A percentile compares a stretch with the other conserved stretches of the same genome.
phyloP scores from a whole-genome alignment of 2,888 invertebrate genomes.

The Galerucella nymphaeae region DNA sequence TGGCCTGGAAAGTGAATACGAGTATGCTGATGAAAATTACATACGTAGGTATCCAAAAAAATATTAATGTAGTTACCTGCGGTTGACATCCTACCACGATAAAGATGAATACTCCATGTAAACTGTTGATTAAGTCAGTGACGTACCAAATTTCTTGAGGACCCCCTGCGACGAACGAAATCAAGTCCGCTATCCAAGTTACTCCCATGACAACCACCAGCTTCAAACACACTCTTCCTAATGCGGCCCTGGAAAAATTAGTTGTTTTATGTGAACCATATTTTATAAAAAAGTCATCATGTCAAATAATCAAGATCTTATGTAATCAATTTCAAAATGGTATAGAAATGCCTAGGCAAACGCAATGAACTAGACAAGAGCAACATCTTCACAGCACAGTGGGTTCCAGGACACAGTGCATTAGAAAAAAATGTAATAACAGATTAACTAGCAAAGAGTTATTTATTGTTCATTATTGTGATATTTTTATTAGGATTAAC shows the following conservation, averaged over 20 bases:
- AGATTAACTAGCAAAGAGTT: too few relatives aligned
- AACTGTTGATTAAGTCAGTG: constrained; percentile 85
- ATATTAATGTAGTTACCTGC: constrained; percentile 68
- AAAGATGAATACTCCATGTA: constrained; percentile 90
- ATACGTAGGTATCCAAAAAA: too few relatives aligned
- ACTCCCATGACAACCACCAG: constrained; percentile 86
- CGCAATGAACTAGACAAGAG: too few relatives aligned
- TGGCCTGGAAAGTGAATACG: too few relatives aligned
- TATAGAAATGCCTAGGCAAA: too few relatives aligned
- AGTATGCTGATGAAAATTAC: too few relatives aligned
- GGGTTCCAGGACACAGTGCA: too few relatives aligned
- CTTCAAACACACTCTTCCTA: constrained; percentile 87
- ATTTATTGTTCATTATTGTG: too few relatives aligned
- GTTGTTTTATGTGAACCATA: constrained; percentile 6
- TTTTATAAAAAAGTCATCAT: neutral
- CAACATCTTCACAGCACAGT: too few relatives aligned
- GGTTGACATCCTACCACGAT: constrained; percentile 90
- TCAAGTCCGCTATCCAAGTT: constrained; percentile 83
- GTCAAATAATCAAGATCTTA: neutral
- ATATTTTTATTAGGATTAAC: too few relatives aligned
- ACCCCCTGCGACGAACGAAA: constrained; percentile 86
- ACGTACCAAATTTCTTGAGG: constrained; percentile 85
- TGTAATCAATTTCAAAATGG: too few relatives aligned
- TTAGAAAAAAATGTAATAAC: too few relatives aligned
- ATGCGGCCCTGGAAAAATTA: constrained; percentile 73